Evolutionary conservation across 2,797 vertebrate genomes (phyloP), one percentile per base, ranked within the genome.

Genomic region (Falco peregrinus): DNA sequence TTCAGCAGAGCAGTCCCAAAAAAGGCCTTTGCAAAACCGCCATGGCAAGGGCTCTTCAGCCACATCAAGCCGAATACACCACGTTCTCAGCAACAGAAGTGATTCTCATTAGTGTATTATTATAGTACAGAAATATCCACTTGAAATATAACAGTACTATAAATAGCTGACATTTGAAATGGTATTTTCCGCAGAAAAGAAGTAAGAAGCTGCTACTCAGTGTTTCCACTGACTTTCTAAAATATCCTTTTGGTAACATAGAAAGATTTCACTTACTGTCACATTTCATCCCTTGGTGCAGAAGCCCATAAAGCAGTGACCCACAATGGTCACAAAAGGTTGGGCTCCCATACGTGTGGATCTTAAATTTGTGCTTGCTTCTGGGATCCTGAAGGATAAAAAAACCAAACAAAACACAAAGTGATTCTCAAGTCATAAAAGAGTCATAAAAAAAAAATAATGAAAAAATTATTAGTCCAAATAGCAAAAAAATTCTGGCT

Each of bases 311-410:
- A 10, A 99, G 99, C 97, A 99, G 98, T 0, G 99, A 99, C 22
- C 99, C 99, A 17, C 99, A 99, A 92, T 99, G 99, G 96, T 99
- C 99, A 14, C 99, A 99, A 96, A 99, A 99, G 14, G 99, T 99
- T 7, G 99, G 99, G 94, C 99, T 99, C 51, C 99, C 99, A 0
- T 99, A 99, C 0, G 98, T 98, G 98, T 99, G 99, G 96, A 99
- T 99, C 98, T 99, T 99, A 95, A 99, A 99, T 96, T 99, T 99
- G 98, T 99, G 99, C 97, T 99, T 99, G 99, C 99, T 99, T 96
- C 99, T 98, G 89, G 99, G 99, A 95, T 99, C 99, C 99, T 99
- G 96, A 5, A 81, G 39, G 74, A 70, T 25, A 59, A 91, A 43
- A 43, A 41, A 43, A 43, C 16, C 39, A 41, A 41, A 41, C 39